Percentiles rank a stretch among this genome's conserved stretches.
phyloP scores from a whole-genome alignment of 2,888 invertebrate species.

The Drosophila seclusa region DNA sequence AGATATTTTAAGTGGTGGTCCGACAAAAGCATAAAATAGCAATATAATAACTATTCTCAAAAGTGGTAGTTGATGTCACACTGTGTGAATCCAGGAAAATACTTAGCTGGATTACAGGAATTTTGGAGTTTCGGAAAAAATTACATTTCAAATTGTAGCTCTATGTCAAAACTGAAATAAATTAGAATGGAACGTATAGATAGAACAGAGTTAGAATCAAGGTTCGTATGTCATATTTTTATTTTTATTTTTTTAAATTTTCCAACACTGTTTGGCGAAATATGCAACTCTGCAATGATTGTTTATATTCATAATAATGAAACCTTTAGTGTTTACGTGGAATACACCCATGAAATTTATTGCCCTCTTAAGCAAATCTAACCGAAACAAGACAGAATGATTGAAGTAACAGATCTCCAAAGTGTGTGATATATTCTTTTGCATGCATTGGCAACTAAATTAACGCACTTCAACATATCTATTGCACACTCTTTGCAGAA shows the following conservation, averaged over 20 bases:
- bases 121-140: too few relatives aligned
- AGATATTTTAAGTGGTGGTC: neutral
- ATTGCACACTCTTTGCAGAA: constrained; percentile 87
- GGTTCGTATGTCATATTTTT: neutral
- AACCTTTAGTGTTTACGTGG: constrained; percentile 63
- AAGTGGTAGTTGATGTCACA: neutral
- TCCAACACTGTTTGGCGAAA: constrained; percentile 21
- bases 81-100: neutral
- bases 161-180: neutral
- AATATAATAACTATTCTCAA: neutral
- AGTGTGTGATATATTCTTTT: constrained; percentile 87
- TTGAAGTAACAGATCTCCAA: constrained; percentile 93
- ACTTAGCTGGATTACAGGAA: neutral
- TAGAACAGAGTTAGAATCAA: neutral
- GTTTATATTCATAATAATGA: constrained; percentile 64
- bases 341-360: constrained; percentile 47
- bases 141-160: neutral
- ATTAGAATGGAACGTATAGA: neutral
- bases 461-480: constrained; percentile 14
- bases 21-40: neutral
- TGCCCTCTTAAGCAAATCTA: constrained; percentile 46
- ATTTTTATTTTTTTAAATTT: neutral
- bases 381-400: constrained; percentile 87
- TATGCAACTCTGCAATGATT: constrained; percentile 59
- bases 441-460: constrained; percentile 8